Conservation (phyloP, 37 sponge, comb jelly and placozoan genomes). For the Ianthella basta region DNA sequence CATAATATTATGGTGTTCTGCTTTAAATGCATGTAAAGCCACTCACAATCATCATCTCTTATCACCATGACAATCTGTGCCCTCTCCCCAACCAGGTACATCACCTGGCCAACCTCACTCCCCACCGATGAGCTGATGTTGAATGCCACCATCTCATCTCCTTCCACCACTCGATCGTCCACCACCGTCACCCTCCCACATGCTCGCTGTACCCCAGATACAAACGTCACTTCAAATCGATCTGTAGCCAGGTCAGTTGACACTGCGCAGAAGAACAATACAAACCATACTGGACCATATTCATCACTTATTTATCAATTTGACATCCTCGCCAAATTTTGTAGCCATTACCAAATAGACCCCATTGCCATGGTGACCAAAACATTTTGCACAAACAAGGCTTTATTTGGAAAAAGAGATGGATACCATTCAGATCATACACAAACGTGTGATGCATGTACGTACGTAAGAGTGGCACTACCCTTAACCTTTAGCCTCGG, state of each 20-base stretch:
- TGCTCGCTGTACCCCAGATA: neutral
- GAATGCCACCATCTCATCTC: neutral
- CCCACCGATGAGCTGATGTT: neutral
- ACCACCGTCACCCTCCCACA: neutral
- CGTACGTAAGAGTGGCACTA: too few relatives aligned
- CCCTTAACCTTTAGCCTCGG: too few relatives aligned
- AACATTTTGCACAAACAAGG: too few relatives aligned
- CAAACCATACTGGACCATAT: too few relatives aligned
- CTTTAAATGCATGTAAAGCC: neutral
- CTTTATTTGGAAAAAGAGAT: too few relatives aligned
- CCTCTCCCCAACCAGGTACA: neutral
- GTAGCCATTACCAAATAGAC: too few relatives aligned
- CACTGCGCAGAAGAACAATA: too few relatives aligned
- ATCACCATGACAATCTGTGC: neutral
- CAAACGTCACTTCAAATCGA: neutral
- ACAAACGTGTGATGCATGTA: too few relatives aligned
- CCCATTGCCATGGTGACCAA: too few relatives aligned
- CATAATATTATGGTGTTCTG: neutral
- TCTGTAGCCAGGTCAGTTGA: neutral
- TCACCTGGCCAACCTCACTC: neutral
- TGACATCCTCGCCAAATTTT: too few relatives aligned
- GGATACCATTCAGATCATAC: too few relatives aligned
- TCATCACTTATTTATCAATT: too few relatives aligned
- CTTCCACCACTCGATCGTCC: neutral
- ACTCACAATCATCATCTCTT: slow-evolving; percentile 9